Evolutionary conservation across 1,140 invertebrate species (phyloP), one percentile per base, ranked within the genome.

Genomic region (Brachionus paranguensis): DNA sequence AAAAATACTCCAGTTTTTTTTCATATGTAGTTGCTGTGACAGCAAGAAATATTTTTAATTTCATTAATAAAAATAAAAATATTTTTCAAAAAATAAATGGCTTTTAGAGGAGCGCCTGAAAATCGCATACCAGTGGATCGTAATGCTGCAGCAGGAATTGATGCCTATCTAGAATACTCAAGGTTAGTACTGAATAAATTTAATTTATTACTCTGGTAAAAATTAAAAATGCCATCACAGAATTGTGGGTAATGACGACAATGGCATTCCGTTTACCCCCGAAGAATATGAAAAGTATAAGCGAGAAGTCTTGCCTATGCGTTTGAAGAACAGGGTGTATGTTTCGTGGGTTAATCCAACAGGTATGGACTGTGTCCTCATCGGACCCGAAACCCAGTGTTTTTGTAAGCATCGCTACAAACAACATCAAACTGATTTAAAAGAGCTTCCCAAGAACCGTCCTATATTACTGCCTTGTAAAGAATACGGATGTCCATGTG

Each of bases 191-290:
- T 37, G 5, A 0, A 37, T 29, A 29, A 29, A 29, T 29, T 29
- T 29, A 37, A 37, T 7, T 37, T 7, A 6, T 7, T 37, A 3
- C 7, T 37, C 6, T 37, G 6, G 4, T 7, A 70, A 70, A 70
- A n/a, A 27, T 24, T 65, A 65, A 65, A 65, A 65, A 29, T 10
- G 8, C 11, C 79, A 85, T 85, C 6, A 29, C 65, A 90, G 89
- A 78, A 90, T 90, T 85, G 89, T 90, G 65, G 89, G 89, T 4
- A 88, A 89, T 85, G 89, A 90, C 86, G 89, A 90, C 86, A 88
- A 88, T 1, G 89, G 89, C 1, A 86, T 85, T 27, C 41, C 88
- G 45, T 89, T 90, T 70, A 89, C 88, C n/a, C 89, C 88, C 0
- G 88, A 90, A 41, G 86, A 90, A 85, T 90, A 88, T 86, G 89